A percentile compares a stretch with the other conserved stretches of the same genome.
Evolutionary conservation across 2,797 vertebrate species (phyloP).

Genomic region (Avahi laniger): DNA sequence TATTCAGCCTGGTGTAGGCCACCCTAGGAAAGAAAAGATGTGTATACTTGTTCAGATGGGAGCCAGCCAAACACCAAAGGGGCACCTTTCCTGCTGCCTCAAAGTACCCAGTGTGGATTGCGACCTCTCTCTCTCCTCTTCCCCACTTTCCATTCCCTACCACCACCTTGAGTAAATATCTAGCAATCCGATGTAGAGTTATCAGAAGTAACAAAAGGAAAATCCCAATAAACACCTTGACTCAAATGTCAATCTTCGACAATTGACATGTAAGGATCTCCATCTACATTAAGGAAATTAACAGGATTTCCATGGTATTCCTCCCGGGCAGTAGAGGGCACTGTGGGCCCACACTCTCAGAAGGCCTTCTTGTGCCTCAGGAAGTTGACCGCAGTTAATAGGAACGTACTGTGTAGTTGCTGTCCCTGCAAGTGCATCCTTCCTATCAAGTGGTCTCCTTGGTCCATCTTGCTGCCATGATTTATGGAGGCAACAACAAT

Average conservation of each 20-base stretch:
- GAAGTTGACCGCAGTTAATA: background rate
- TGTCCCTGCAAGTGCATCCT: background rate
- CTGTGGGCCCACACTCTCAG: background rate
- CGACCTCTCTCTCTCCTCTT: background rate
- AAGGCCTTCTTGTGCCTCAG: background rate
- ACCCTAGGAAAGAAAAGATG: constrained; percentile 50
- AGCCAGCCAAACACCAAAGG: background rate
- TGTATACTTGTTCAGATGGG: background rate
- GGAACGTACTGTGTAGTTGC: background rate
- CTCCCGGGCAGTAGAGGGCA: background rate
- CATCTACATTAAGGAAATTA: background rate
- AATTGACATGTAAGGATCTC: background rate
- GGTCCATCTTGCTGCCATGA: background rate
- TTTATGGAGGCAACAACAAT: background rate
- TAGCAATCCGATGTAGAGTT: background rate
- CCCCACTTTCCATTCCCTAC: too few relatives aligned
- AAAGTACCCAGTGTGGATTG: background rate
- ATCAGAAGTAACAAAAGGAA: background rate
- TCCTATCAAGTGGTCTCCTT: background rate
- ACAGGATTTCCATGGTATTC: background rate
- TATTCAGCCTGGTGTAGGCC: constrained; percentile 44
- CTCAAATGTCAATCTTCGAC: background rate
- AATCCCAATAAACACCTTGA: background rate
- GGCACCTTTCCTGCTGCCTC: background rate
- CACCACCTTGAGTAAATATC: background rate